Conservation (phyloP, 2,888 invertebrate genomes). For the Salpingus planirostris region DNA sequence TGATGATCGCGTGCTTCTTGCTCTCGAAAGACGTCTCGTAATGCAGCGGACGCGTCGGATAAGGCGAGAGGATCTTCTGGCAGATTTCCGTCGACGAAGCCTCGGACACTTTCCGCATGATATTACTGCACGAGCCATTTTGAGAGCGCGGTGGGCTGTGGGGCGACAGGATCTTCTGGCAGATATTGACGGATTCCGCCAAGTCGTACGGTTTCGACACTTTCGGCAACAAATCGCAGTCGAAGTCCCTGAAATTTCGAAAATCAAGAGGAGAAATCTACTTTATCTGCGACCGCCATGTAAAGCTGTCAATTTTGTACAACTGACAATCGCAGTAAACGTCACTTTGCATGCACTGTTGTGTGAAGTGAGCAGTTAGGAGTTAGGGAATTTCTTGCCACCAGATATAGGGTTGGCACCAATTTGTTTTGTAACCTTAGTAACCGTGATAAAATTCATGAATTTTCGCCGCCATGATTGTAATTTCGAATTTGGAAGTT, state of each 20-base stretch:
- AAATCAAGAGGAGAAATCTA: no score
- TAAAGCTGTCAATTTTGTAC: no score
- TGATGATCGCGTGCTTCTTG: slow-evolving; percentile 35
- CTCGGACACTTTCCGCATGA: slow-evolving; percentile 22
- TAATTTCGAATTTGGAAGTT: no score
- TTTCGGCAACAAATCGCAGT: slow-evolving; percentile 26
- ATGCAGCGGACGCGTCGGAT: slow-evolving; percentile 24
- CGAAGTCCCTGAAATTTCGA: slow-evolving; percentile 35
- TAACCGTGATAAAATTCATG: no score
- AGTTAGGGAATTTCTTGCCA: no score
- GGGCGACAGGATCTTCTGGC: slow-evolving; percentile 35
- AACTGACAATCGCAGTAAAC: no score
- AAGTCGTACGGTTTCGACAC: slow-evolving; percentile 26
- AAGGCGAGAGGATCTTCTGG: slow-evolving; percentile 27
- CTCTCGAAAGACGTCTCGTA: slow-evolving; percentile 38
- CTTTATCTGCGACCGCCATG: no score
- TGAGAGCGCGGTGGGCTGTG: slow-evolving; percentile 23
- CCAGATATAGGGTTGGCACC: no score
- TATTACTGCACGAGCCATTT: slow-evolving; percentile 12
- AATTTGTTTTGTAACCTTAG: no score
- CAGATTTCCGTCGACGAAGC: slow-evolving; percentile 26
- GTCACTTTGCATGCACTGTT: no score
- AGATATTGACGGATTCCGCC: slow-evolving; percentile 35
- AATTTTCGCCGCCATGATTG: no score
- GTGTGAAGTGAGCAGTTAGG: no score